phyloP scores from a whole-genome alignment of 2,113 vertebrate species.

The Lynx canadensis region DNA sequence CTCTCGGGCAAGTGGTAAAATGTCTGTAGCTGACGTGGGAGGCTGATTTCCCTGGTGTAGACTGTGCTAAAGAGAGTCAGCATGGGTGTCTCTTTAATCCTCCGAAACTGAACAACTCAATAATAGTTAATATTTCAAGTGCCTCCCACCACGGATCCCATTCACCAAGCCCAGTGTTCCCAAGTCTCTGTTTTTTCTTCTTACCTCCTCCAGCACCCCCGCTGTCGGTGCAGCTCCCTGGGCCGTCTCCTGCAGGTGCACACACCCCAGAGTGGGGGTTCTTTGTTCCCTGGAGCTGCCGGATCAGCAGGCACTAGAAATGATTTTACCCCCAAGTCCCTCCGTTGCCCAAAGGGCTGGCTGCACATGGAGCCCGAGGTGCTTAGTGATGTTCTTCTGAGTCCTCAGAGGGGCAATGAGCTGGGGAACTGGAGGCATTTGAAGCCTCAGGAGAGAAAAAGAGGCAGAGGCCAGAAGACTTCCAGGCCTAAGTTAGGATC shows the following conservation, averaged over 20 bases:
- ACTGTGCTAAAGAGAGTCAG: background rate
- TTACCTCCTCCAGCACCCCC: background rate
- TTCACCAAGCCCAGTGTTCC: background rate
- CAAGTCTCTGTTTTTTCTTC: background rate
- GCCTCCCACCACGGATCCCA: background rate
- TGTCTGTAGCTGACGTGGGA: background rate
- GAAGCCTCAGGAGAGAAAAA: background rate
- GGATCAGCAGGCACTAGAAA: background rate
- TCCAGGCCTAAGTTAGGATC: background rate
- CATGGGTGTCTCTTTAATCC: background rate
- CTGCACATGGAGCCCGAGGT: rapidly evolving
- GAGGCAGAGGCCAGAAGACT: background rate
- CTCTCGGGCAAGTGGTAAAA: background rate
- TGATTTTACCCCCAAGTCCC: rapidly evolving
- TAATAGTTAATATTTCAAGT: rapidly evolving
- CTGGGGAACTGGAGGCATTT: background rate
- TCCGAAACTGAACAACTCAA: background rate
- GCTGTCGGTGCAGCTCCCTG: rapidly evolving
- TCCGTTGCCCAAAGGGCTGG: rapidly evolving
- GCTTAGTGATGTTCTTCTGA: background rate
- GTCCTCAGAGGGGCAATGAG: background rate
- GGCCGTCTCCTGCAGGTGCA: background rate
- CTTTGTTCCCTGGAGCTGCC: background rate
- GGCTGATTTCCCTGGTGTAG: background rate
- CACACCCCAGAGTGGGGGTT: background rate